phyloP scores from a whole-genome alignment of 1,140 invertebrate species.

The Nymphalis io region DNA sequence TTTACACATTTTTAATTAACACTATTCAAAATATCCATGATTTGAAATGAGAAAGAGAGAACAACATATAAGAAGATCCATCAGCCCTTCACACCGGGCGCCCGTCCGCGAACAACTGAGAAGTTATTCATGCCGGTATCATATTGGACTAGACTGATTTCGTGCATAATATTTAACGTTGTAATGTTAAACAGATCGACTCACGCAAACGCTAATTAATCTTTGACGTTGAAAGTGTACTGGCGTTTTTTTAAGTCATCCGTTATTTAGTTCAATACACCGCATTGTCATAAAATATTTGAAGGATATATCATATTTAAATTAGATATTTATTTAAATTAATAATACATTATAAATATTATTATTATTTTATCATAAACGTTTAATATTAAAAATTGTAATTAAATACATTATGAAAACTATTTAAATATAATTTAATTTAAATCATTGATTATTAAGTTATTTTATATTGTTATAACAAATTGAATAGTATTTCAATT shows the following conservation, averaged over 20 bases:
- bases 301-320: too few relatives aligned
- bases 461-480: too few relatives aligned
- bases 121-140: background rate
- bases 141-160: slow-evolving; percentile 7
- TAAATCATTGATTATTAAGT: too few relatives aligned
- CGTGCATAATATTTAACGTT: background rate
- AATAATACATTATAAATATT: too few relatives aligned
- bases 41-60: background rate
- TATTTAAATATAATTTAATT: too few relatives aligned
- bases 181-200: slow-evolving; percentile 16
- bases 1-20: background rate
- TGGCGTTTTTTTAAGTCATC: background rate
- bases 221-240: background rate
- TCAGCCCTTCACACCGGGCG: slow-evolving; percentile 13
- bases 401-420: too few relatives aligned
- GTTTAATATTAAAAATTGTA: too few relatives aligned
- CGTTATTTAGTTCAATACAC: background rate
- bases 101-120: slow-evolving; percentile 28
- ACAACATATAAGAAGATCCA: background rate
- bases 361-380: too few relatives aligned
- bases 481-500: too few relatives aligned
- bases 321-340: too few relatives aligned
- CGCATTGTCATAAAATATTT: too few relatives aligned
- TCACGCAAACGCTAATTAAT: slow-evolving; percentile 9
- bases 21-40: background rate